phyloP scores from a whole-genome alignment of 2,888 invertebrate genomes.

The Abscondita cerata region DNA sequence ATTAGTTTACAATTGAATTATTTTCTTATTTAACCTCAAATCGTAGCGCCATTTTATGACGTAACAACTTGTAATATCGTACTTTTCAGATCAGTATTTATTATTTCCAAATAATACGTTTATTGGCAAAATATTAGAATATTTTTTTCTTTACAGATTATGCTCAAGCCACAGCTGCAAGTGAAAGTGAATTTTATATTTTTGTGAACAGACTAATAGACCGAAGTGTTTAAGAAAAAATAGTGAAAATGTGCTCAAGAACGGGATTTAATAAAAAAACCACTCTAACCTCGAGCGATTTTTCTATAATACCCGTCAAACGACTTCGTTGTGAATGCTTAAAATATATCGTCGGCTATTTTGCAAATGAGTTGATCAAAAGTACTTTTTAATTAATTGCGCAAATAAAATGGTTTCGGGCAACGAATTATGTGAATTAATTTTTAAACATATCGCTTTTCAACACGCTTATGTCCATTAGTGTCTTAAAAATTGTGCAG shows the following conservation, averaged over 20 bases:
- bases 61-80: not conserved
- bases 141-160: slow-evolving; percentile 39
- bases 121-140: slow-evolving; percentile 12
- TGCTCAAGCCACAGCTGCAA: slow-evolving; percentile 24
- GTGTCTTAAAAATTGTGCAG: slow-evolving; percentile 34
- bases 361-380: not conserved
- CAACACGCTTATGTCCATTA: slow-evolving; percentile 33
- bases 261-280: slow-evolving; percentile 4
- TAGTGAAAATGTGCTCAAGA: slow-evolving; percentile 28
- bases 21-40: too few species aligned
- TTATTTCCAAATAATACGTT: too few species aligned
- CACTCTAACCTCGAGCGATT: not conserved
- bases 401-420: slow-evolving; percentile 32
- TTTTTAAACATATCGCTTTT: slow-evolving; percentile 47
- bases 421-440: slow-evolving; percentile 44
- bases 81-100: not conserved
- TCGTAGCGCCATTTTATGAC: too few species aligned
- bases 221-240: slow-evolving; percentile 8
- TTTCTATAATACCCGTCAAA: slow-evolving; percentile 3
- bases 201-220: slow-evolving; percentile 20
- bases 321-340: not conserved
- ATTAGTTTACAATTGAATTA: too few species aligned
- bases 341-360: not conserved
- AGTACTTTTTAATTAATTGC: slow-evolving; percentile 23
- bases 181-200: slow-evolving; percentile 19